Base-by-base conservation (phyloP, 2,113 vertebrate species). In the Anguilla rostrata region DNA sequence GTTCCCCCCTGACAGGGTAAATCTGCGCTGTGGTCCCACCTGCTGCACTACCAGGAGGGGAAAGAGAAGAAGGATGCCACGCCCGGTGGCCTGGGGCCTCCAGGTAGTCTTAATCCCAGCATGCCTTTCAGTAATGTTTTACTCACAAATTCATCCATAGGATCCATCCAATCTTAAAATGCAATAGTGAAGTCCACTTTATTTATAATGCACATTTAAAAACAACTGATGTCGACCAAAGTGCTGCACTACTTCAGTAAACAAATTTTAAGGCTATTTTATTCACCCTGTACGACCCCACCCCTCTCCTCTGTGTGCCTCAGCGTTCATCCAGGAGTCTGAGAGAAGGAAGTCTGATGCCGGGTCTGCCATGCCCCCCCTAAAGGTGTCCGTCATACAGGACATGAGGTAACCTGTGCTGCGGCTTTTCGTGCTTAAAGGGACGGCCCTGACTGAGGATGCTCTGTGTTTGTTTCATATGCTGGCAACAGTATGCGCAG, bases 11-110 rank as follows among this genome's bases (percentile, higher is more conserved):
- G 90, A 85, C 91, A 99, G 98, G 98, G 98, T 40, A 99, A 99
- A 90, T 99, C 98, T 84, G 98, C 98, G 71, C 94, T 99, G 91
- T 99, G 98, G 98, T 99, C 98, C 75, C 98, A 99, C 92, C 92
- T 99, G 84, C 93, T 98, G 88, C 98, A 99, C 92, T 99, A 98
- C 88, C 95, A 98, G 89, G 98, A 99, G 92, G 98, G 96, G 86
- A 96, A 98, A 85, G 97, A 99, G 94, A 97, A 97, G 93, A 98
- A 96, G 86, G 95, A 92, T 89, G 95, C 96, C 43, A 96, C 96
- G 15, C 96, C 97, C 7, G 97, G 96, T 85, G 95, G 97, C 90
- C 94, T 99, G 87, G 96, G 95, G 89, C 96, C 96, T 88, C 96
- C 98, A 93, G 98, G 98, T 99, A 93, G 92, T 84, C 3, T 39